Percentiles rank a stretch among this genome's conserved stretches.
phyloP scores from a whole-genome alignment of 2,888 invertebrate genomes.

The Teleiodes luculella region DNA sequence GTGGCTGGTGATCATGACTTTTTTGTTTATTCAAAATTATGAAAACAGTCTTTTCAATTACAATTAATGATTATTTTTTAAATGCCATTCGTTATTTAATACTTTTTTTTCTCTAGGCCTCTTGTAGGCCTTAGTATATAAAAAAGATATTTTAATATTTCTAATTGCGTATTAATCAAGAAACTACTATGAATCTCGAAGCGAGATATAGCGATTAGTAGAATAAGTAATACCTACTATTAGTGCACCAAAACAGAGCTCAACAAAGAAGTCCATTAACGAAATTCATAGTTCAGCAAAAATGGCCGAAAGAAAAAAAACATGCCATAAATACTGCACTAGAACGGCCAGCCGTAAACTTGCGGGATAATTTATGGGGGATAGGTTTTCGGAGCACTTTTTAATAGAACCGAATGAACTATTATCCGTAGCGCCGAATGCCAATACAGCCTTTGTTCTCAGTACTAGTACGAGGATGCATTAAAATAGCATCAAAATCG shows the following conservation, averaged over 20 bases:
- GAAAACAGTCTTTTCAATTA: too few relatives aligned
- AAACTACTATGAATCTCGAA: too few relatives aligned
- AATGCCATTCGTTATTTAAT: too few relatives aligned
- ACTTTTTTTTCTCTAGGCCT: too few relatives aligned
- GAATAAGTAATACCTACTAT: too few relatives aligned
- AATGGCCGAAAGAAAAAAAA: slow-evolving; percentile 22
- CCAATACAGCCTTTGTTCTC: slow-evolving; percentile 15
- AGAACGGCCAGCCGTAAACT: slow-evolving; percentile 31
- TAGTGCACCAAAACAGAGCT: background rate
- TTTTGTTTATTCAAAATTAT: too few relatives aligned
- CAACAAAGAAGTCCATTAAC: slow-evolving; percentile 31
- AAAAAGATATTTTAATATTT: too few relatives aligned
- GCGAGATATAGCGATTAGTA: too few relatives aligned
- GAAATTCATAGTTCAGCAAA: slow-evolving; percentile 30
- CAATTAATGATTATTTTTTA: too few relatives aligned
- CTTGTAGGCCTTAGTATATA: too few relatives aligned
- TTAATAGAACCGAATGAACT: slow-evolving; percentile 18
- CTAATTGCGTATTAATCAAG: too few relatives aligned
- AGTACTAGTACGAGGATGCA: background rate
- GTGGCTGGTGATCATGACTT: too few relatives aligned
- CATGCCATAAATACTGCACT: slow-evolving; percentile 25
- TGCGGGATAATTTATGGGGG: slow-evolving; percentile 31
- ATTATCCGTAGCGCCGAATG: slow-evolving; percentile 8
- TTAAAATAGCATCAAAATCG: background rate
- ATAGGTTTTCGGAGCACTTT: slow-evolving; percentile 25